Evolutionary conservation across 2,113 vertebrate genomes (phyloP).

Genomic region (Leucoraja erinaceus): DNA sequence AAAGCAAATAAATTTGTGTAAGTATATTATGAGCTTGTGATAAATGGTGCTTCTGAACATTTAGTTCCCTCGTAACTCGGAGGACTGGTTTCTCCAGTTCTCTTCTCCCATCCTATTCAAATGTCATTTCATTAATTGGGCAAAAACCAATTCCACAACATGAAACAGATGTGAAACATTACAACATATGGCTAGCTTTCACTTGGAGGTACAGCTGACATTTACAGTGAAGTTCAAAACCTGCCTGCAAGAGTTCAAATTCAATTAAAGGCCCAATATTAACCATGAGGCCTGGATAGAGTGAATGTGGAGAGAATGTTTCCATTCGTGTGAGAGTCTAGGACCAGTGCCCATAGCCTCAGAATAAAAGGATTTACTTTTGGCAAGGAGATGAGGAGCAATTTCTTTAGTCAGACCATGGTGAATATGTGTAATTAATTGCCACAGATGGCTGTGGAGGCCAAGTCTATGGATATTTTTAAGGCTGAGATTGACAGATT

Average conservation of each 20-base stretch:
- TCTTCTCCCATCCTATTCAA: not conserved
- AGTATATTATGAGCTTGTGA: not conserved
- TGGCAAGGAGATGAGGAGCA: too few species aligned
- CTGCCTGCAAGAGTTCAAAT: not conserved
- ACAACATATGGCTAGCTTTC: not conserved
- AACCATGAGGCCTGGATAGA: not conserved
- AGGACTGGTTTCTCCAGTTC: not conserved
- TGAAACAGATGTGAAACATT: constrained; percentile 12
- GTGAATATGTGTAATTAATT: too few species aligned
- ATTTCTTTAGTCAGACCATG: too few species aligned
- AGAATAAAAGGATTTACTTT: too few species aligned
- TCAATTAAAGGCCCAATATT: not conserved
- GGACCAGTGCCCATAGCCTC: too few species aligned
- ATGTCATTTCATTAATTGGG: not conserved
- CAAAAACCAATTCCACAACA: not conserved
- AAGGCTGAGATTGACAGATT: too few species aligned
- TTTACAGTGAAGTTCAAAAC: not conserved
- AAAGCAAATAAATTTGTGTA: not conserved
- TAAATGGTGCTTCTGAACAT: not conserved
- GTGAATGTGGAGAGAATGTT: too few species aligned
- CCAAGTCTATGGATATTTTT: too few species aligned
- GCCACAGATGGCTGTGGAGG: too few species aligned
- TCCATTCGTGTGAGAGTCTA: too few species aligned
- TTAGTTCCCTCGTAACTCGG: not conserved
- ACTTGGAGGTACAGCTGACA: not conserved